Percentiles rank a stretch among this genome's conserved stretches.
Conservation (phyloP, 2,113 vertebrate genomes). For the Cinclus cinclus region DNA sequence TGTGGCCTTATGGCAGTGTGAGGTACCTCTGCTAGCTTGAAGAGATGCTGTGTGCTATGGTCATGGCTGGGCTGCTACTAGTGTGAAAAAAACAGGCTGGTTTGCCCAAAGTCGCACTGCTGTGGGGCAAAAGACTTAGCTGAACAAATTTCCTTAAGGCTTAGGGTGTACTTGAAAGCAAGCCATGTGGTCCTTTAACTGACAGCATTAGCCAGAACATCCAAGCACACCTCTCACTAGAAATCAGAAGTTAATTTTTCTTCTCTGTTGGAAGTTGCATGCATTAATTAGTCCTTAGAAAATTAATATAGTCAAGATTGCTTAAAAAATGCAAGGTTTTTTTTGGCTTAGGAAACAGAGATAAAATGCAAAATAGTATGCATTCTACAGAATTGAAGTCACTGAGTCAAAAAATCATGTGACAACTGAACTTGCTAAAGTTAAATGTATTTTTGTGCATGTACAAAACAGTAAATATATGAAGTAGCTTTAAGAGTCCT, state of each 20-base stretch:
- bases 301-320: background rate
- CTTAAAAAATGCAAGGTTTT: background rate
- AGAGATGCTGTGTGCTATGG: background rate
- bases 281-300: background rate
- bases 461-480: background rate
- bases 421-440: background rate
- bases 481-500: background rate
- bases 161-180: background rate
- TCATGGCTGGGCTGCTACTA: background rate
- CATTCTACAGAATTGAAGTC: background rate
- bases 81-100: background rate
- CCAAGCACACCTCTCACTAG: background rate
- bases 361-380: background rate
- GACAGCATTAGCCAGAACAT: background rate
- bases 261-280: constrained; percentile 38
- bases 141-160: background rate
- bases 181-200: background rate
- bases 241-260: constrained; percentile 37
- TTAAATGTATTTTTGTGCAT: background rate
- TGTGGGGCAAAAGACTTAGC: background rate
- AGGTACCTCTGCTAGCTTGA: background rate
- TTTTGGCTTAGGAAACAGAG: background rate
- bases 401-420: background rate
- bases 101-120: background rate
- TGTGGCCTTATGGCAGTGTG: rapidly evolving